Percentiles rank a stretch among this genome's conserved stretches.
Evolutionary conservation across 2,113 vertebrate genomes (phyloP).

Genomic region (Aegypius monachus): DNA sequence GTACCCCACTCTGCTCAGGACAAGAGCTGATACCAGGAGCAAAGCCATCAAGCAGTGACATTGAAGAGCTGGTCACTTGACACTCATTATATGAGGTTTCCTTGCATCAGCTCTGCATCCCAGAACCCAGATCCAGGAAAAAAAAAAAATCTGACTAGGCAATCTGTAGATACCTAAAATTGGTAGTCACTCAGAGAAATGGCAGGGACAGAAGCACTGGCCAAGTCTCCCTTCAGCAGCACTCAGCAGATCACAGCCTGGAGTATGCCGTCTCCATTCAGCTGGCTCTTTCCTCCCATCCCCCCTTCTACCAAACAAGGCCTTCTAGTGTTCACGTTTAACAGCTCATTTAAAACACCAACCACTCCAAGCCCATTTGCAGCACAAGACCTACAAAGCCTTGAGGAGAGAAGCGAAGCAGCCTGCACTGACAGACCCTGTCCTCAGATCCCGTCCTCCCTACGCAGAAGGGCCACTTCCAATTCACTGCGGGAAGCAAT

Average conservation of each 20-base stretch:
- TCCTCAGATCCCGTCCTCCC: neutral
- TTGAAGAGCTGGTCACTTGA: neutral
- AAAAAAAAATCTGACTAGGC: neutral
- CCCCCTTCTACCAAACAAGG: neutral
- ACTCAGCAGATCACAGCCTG: neutral
- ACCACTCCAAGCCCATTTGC: neutral
- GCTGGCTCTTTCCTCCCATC: neutral
- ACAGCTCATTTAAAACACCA: neutral
- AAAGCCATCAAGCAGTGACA: neutral
- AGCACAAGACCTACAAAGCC: neutral
- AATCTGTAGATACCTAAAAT: neutral
- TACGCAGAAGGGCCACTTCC: neutral
- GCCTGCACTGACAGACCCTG: neutral
- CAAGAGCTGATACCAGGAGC: neutral
- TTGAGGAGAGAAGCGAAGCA: neutral
- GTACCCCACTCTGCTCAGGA: neutral
- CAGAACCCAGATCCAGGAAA: neutral
- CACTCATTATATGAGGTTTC: neutral
- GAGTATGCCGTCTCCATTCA: neutral
- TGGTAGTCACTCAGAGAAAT: neutral
- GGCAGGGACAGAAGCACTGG: neutral
- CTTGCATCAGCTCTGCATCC: neutral
- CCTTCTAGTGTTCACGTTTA: neutral
- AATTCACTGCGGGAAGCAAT: neutral
- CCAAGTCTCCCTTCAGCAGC: neutral